These are phyloP conservation scores for Sphinx pinastri DNA, from an alignment of 2,888 invertebrate genomes.

Conservation along the genomic window DNA sequence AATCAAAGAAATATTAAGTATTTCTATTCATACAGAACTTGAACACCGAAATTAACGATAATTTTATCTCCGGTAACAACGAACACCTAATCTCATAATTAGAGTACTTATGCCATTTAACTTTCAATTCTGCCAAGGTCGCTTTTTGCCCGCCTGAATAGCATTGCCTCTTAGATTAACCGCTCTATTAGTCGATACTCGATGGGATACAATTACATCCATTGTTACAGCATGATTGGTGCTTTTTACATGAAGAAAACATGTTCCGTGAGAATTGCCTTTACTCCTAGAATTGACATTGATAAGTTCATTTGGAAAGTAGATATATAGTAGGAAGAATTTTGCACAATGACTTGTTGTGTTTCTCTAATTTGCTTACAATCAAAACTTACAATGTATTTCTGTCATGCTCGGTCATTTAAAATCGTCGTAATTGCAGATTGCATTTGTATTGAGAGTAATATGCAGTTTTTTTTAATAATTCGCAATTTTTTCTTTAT, in stretches of 20 bases:
- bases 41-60: neutral
- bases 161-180: slow-evolving; percentile 5
- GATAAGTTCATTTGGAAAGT: neutral
- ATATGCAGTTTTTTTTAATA: too few relatives aligned
- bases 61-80: neutral
- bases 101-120: slow-evolving; percentile 26
- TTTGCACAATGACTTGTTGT: neutral
- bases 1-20: too few relatives aligned
- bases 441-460: too few relatives aligned
- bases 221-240: slow-evolving; percentile 15
- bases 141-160: slow-evolving; percentile 26
- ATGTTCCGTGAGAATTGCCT: slow-evolving; percentile 26
- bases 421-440: too few relatives aligned
- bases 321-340: neutral
- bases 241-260: slow-evolving; percentile 24
- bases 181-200: slow-evolving; percentile 15
- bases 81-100: neutral
- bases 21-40: neutral
- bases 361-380: too few relatives aligned
- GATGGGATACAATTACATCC: slow-evolving; percentile 16
- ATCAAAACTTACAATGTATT: too few relatives aligned
- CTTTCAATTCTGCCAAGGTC: slow-evolving; percentile 33
- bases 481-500: too few relatives aligned
- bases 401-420: too few relatives aligned
- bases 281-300: neutral